These are phyloP conservation scores for Paramormyrops kingsleyae DNA, from an alignment of 2,113 vertebrate genomes.

Conservation along the genomic window DNA sequence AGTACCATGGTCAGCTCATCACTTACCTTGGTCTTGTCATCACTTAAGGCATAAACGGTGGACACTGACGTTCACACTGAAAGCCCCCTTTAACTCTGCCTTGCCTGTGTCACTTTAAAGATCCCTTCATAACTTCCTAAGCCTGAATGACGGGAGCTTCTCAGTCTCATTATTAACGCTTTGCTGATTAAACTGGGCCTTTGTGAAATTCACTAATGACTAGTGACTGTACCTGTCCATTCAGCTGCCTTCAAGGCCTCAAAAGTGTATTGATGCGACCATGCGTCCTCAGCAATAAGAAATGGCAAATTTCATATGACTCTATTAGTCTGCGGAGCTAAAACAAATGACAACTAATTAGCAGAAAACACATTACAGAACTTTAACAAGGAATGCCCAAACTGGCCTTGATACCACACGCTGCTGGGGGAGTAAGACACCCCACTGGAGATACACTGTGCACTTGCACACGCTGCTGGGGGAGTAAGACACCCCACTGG, in stretches of 20 bases:
- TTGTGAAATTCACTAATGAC: not conserved
- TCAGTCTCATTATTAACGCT: not conserved
- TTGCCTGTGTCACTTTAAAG: not conserved
- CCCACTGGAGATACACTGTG: too few species aligned
- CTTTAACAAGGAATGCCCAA: not conserved
- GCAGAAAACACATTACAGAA: constrained; percentile 14
- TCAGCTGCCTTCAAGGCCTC: not conserved
- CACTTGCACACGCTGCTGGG: too few species aligned
- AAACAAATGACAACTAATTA: constrained; percentile 37
- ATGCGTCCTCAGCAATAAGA: constrained; percentile 31
- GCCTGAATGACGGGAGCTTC: not conserved
- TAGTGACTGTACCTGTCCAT: not conserved
- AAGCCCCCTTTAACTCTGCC: not conserved
- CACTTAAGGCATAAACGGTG: not conserved
- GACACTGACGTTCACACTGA: not conserved
- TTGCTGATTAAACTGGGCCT: not conserved
- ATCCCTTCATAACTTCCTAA: not conserved
- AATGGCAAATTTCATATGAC: constrained; percentile 30
- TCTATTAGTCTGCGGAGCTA: constrained; percentile 26
- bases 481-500: not conserved
- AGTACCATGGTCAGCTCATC: not conserved
- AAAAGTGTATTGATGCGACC: not conserved
- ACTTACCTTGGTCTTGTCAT: too few species aligned
- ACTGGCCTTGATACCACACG: not conserved
- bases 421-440: not conserved